These are phyloP conservation scores for Nyctibius bracteatus DNA, from an alignment of 2,113 vertebrate species.

Conservation along the genomic window DNA sequence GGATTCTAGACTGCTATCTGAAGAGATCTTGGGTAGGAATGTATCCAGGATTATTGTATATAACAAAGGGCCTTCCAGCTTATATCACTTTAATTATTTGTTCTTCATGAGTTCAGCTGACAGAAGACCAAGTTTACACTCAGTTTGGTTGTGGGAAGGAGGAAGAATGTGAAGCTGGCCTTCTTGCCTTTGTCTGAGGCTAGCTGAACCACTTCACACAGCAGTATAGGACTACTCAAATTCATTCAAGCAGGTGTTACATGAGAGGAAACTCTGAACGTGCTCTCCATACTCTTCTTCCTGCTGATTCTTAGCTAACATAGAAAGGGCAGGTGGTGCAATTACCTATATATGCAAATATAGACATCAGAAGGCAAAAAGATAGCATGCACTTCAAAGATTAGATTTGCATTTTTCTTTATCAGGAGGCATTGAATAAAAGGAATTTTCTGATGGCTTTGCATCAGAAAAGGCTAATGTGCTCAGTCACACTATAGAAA, in stretches of 20 bases:
- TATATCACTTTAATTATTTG: not conserved
- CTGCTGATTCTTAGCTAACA: not conserved
- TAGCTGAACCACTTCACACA: not conserved
- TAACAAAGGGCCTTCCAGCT: not conserved
- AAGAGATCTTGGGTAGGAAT: not conserved
- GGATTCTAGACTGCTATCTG: not conserved
- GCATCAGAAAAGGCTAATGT: not conserved
- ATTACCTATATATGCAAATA: not conserved
- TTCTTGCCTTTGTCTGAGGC: not conserved
- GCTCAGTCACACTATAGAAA: not conserved
- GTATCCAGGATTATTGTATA: not conserved
- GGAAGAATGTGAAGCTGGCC: not conserved
- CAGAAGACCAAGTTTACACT: not conserved
- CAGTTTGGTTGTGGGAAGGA: not conserved
- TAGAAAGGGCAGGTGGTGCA: rapidly evolving
- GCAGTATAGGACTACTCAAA: not conserved
- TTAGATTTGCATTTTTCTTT: not conserved
- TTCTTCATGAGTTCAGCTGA: not conserved
- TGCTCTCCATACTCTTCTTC: not conserved
- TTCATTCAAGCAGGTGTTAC: not conserved
- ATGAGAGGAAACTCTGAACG: rapidly evolving
- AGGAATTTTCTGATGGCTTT: not conserved
- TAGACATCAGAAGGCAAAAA: not conserved
- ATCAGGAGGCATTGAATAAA: not conserved
- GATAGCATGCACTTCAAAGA: not conserved